A percentile compares a stretch with the other conserved stretches of the same genome.
phyloP scores from a whole-genome alignment of 2,797 vertebrate species.

The Gambelia wislizenii region DNA sequence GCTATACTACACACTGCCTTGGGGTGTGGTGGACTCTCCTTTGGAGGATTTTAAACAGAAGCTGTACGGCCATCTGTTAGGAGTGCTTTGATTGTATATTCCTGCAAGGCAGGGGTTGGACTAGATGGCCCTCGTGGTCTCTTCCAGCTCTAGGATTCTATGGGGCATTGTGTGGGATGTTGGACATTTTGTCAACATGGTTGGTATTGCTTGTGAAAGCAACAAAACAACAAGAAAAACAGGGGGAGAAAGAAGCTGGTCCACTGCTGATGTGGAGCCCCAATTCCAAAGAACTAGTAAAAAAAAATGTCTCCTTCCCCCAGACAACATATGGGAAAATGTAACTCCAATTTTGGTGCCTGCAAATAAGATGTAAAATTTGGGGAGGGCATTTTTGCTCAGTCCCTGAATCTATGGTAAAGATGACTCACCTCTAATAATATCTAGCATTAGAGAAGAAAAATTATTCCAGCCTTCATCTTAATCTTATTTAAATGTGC shows the following conservation, averaged over 20 bases:
- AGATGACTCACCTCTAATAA: neutral
- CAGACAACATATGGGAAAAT: too few relatives aligned
- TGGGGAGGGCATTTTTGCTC: neutral
- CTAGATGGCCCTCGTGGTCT: too few relatives aligned
- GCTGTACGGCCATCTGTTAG: too few relatives aligned
- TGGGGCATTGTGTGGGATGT: neutral
- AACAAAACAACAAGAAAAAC: neutral
- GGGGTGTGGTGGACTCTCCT: too few relatives aligned
- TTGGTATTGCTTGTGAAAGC: neutral
- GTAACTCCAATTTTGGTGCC: too few relatives aligned
- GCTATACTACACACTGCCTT: too few relatives aligned
- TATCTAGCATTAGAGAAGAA: neutral
- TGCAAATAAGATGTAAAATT: neutral
- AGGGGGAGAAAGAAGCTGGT: neutral
- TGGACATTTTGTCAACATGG: neutral
- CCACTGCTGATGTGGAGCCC: neutral
- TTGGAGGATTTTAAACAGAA: too few relatives aligned
- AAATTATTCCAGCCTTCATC: slow-evolving; percentile 46
- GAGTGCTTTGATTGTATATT: too few relatives aligned
- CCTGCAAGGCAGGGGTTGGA: too few relatives aligned
- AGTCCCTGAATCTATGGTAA: neutral
- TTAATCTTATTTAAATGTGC: slow-evolving; percentile 62
- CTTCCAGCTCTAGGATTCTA: too few relatives aligned
- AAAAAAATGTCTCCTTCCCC: neutral
- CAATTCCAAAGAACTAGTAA: neutral